Evolutionary conservation across 1,140 invertebrate genomes (phyloP), one percentile per base, ranked within the genome.

Genomic region (Cotesia typhae): DNA sequence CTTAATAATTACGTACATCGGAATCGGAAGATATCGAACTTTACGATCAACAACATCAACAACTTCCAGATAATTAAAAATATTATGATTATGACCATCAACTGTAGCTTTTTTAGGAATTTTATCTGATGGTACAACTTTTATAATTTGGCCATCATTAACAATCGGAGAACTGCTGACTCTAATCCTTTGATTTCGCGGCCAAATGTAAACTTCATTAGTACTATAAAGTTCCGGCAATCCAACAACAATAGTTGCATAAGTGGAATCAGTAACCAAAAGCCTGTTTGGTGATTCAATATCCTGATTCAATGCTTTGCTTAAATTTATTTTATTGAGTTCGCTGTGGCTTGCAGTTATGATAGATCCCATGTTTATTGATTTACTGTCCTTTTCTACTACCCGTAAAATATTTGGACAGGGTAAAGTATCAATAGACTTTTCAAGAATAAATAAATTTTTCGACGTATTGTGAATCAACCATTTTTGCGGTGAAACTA

Each of bases 21-120:
- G 90, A 12, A 92, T 82, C 6, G 90, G 87, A 41, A 92, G 81
- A 75, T 91, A 92, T 72, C 89, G 84, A n/a, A 91, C 73, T 71
- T 86, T 89, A 5, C 87, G 85, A 65, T 81, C 85, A 1, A 83
- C 77, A 12, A 87, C 72, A 80, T 92, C 90, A 59, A 88, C 84
- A 14, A 92, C 83, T 81, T 92, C 91, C 41, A 92, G 79, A 75
- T 87, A 91, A 20, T 85, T 87, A 75, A 82, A 73, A 17, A 79
- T 65, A 51, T 71, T 75, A 52, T 69, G 78, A 35, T 53, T 75
- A 68, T 79, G 76, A 2, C 77, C 70, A 4, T 82, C 38, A 55
- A 20, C 70, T 66, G 79, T 67, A 9, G 83, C 77, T n/a, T 79
- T 76, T 10, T 70, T 61, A 0, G 81, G 77, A 12, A 85, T 72